Base-by-base conservation (phyloP, 35 echinoderm and acorn worm genomes). In the Apostichopus parvimensis region DNA sequence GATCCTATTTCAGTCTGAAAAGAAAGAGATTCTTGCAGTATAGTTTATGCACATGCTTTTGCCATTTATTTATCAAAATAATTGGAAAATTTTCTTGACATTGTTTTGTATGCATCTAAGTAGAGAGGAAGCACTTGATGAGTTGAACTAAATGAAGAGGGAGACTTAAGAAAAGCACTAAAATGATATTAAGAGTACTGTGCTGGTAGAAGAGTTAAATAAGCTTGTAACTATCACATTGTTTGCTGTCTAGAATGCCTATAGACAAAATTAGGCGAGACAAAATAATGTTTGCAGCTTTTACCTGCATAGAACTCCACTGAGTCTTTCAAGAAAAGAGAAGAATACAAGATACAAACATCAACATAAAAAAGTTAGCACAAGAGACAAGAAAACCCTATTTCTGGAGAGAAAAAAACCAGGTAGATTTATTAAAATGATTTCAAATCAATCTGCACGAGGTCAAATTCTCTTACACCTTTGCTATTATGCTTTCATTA, bases 291-390 rank as follows among this genome's bases (percentile, higher is more conserved):
- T 22, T 59, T 58, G 54, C 55, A 84, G 53, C 81, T 84, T 84
- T 88, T 88, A 88, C 86, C 86, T 88, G 86, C 86, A 72, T 88
- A 88, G 62, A 88, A 88, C 68, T 88, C 86, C 86, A 72, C 86
- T 34, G 61, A 88, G 23, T 88, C 86, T 88, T 88, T 87, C 18
- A 78, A 18, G 14, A 52, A 88, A 88, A 66, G 86, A 88, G 60
- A 88, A 88, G 62, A 75, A 88, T 72, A 88, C 60, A 88, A 75
- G n/a, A 88, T 18, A 88, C 9, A 72, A 52, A 82, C 79, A 82
- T 82, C 55, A 54, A 82, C 79, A 82, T 54, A 10, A 57, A 57
- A 54, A 34, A 82, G 14, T 82, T 82, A 82, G 20, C 79, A 82
- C 12, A 54, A 57, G 45, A 24, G 14, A 78, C 8, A 78, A 78